Evolutionary conservation across 1,140 invertebrate genomes (phyloP), one percentile per base, ranked within the genome.

Genomic region (Hyphantria cunea): DNA sequence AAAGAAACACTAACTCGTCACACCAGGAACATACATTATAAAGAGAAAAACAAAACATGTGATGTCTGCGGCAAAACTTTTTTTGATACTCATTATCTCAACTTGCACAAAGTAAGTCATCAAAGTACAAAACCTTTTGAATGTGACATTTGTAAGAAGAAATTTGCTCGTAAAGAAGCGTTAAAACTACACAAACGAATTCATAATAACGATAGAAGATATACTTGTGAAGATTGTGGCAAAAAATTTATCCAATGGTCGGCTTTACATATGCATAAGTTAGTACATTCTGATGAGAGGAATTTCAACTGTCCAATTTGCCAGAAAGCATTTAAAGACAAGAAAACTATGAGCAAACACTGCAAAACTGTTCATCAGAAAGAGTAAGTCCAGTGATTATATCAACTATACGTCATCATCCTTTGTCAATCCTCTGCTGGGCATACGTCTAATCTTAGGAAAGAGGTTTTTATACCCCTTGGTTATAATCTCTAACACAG

Each of bases 231-330:
- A 11, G 77, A 91, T 0, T 93, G 92, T 60, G 86, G 91, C 13
- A 91, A 92, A 53, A 88, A 91, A 10, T 93, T 93, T 72, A 82
- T 90, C 0, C 87, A 91, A 58, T 89, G 86, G 47, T 85, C 79
- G 37, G 87, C 85, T 60, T 66, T 90, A 7, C 87, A 89, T 42
- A 80, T 77, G 0, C 89, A 91, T 63, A 72, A 44, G 12, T 0
- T n/a, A n/a, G 41, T 44, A 3, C 96, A 96, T 76, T 95, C 94
- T 0, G 95, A 95, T 0, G 93, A 95, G 69, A 95, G 95, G 68
- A 93, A 95, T 78, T 95, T 94, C 73, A 92, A 93, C 14, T 97
- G 96, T 77, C 93, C 95, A 31, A 86, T 94, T 11, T 97, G 96
- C 77, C 93, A 93, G 3, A 96, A 96, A 76, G 92, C 93, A 41